phyloP scores from a whole-genome alignment of 2,888 invertebrate species.

The Apamea epomidion region DNA sequence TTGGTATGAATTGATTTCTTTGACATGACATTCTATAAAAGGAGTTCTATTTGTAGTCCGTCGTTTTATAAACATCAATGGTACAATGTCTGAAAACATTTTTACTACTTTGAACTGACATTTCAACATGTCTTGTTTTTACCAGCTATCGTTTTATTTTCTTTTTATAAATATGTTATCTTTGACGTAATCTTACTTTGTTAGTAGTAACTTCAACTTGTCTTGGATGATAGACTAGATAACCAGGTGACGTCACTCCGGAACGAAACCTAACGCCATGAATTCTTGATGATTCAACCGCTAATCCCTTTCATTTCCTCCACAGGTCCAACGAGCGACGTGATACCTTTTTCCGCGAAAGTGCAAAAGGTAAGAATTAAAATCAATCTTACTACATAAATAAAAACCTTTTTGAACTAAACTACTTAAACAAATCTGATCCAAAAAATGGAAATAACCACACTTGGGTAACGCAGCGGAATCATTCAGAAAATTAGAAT shows the following conservation, averaged over 20 bases:
- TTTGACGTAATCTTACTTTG: background rate
- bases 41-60: background rate
- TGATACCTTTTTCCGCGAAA: constrained; percentile 67
- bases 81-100: background rate
- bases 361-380: constrained; percentile 63
- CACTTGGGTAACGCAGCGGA: constrained; percentile 20
- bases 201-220: constrained; percentile 18
- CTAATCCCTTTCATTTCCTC: constrained; percentile 73
- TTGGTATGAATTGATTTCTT: constrained; percentile 30
- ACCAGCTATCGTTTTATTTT: background rate
- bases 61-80: background rate
- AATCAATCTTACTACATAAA: background rate
- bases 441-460: constrained; percentile 5
- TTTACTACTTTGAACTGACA: background rate
- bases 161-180: background rate
- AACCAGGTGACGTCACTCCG: constrained; percentile 46
- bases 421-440: background rate
- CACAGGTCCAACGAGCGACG: constrained; percentile 66
- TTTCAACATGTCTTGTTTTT: background rate
- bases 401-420: background rate
- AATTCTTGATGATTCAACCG: constrained; percentile 58
- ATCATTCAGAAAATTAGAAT: constrained; percentile 34
- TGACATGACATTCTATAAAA: background rate
- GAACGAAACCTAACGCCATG: constrained; percentile 59
- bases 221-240: background rate